Conservation (phyloP, 2,888 invertebrate genomes). For the Mamestra brassicae region DNA sequence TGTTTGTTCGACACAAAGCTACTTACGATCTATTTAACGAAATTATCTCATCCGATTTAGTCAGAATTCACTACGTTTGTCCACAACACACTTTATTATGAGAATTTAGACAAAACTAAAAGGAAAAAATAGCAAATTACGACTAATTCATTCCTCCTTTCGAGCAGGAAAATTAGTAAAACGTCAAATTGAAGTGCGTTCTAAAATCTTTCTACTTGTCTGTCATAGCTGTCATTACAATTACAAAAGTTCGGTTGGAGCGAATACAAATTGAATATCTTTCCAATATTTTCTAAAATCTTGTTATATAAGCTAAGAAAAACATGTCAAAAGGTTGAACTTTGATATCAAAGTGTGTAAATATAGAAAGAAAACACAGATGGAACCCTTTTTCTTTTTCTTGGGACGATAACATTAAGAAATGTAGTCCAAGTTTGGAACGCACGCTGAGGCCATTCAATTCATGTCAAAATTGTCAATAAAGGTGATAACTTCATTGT, state of each 20-base stretch:
- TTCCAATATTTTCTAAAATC: neutral
- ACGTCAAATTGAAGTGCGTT: constrained; percentile 59
- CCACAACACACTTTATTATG: constrained; percentile 65
- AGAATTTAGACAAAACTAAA: constrained; percentile 68
- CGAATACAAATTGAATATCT: too few relatives aligned
- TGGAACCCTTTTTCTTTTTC: too few relatives aligned
- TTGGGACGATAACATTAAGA: neutral
- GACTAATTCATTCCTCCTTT: constrained; percentile 79
- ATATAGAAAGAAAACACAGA: neutral
- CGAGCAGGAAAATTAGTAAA: constrained; percentile 59
- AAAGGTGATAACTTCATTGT: neutral
- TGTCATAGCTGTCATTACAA: neutral
- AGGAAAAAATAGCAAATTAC: constrained; percentile 75
- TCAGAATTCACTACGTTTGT: constrained; percentile 45
- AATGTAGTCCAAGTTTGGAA: constrained; percentile 14
- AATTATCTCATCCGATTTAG: constrained; percentile 40
- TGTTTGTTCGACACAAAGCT: constrained; percentile 35
- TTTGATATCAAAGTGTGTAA: too few relatives aligned
- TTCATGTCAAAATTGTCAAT: constrained; percentile 14
- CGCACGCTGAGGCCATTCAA: constrained; percentile 23
- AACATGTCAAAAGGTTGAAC: neutral
- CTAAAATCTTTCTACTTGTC: constrained; percentile 1
- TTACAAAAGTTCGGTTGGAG: neutral
- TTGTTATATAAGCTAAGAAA: neutral
- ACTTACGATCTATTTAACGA: constrained; percentile 58